These are phyloP conservation scores for Epinephelus awoara DNA, from an alignment of 2,797 vertebrate species.

Conservation along the genomic window DNA sequence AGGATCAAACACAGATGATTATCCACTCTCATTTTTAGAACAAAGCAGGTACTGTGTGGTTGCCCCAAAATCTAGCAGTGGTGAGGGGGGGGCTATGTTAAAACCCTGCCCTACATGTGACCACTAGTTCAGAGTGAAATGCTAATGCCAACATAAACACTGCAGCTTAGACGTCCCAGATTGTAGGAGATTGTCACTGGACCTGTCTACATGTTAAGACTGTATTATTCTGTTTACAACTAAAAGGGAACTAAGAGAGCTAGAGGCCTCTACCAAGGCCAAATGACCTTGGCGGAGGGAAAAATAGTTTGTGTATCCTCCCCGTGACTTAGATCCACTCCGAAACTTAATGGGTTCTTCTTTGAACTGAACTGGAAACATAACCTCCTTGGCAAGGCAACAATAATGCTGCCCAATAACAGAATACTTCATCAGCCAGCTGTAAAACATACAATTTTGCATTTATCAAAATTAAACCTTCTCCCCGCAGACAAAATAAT, in stretches of 20 bases:
- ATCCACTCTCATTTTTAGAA: conserved; percentile 51
- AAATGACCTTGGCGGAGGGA: too few relatives aligned
- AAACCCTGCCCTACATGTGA: conserved; percentile 30
- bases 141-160: conserved; percentile 29
- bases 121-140: conserved; percentile 26
- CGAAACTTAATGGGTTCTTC: too few relatives aligned
- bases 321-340: too few relatives aligned
- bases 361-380: too few relatives aligned
- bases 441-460: not conserved
- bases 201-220: not conserved
- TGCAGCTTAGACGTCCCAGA: not conserved
- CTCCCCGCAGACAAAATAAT: too few relatives aligned
- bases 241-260: too few relatives aligned
- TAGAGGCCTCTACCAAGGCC: too few relatives aligned
- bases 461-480: not conserved
- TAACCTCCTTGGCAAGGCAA: too few relatives aligned
- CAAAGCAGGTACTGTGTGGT: conserved; percentile 74
- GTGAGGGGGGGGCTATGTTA: conserved; percentile 35
- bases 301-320: too few relatives aligned
- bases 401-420: not conserved
- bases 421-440: not conserved
- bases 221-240: not conserved
- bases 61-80: conserved; percentile 44
- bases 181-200: not conserved
- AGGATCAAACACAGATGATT: conserved; percentile 63